Conservation (phyloP, 2,888 invertebrate species). For the Latrodectus elegans region DNA sequence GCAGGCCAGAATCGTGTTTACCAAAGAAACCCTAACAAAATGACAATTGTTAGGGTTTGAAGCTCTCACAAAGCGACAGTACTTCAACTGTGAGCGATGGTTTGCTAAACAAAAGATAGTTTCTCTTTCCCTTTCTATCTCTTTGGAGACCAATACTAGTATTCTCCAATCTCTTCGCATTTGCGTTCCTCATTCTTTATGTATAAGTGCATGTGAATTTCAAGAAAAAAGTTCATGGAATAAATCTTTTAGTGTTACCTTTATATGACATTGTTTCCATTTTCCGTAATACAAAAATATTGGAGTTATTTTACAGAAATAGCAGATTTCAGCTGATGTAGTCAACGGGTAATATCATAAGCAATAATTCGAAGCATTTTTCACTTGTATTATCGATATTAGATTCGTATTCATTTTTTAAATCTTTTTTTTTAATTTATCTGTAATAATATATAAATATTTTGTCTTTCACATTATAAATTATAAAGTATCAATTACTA, state of each 20-base stretch:
- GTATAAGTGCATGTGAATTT: constrained; percentile 21
- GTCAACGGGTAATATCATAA: not conserved
- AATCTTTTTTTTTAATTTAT: too few species aligned
- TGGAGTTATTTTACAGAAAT: constrained; percentile 19
- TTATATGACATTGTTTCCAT: constrained; percentile 23
- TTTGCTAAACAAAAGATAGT: constrained; percentile 44
- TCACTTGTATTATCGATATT: too few species aligned
- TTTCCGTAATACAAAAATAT: constrained; percentile 42
- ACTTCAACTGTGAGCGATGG: constrained; percentile 34
- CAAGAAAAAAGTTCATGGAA: constrained; percentile 22
- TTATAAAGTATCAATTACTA: too few species aligned
- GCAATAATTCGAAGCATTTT: constrained; percentile 2
- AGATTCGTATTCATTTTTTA: too few species aligned
- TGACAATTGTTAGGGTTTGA: constrained; percentile 39
- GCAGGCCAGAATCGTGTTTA: constrained; percentile 19
- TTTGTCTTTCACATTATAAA: too few species aligned
- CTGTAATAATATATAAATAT: too few species aligned
- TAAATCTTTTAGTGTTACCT: constrained; percentile 34
- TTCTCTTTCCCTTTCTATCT: not conserved
- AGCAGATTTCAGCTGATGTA: too few species aligned
- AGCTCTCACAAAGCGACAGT: constrained; percentile 17
- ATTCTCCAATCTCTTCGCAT: constrained; percentile 14
- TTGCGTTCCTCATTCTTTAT: constrained; percentile 17
- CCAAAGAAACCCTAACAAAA: constrained; percentile 32
- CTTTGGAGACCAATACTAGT: constrained; percentile 43